Base-by-base conservation (phyloP, 2,888 invertebrate genomes). In the Oxystoma pomonae region DNA sequence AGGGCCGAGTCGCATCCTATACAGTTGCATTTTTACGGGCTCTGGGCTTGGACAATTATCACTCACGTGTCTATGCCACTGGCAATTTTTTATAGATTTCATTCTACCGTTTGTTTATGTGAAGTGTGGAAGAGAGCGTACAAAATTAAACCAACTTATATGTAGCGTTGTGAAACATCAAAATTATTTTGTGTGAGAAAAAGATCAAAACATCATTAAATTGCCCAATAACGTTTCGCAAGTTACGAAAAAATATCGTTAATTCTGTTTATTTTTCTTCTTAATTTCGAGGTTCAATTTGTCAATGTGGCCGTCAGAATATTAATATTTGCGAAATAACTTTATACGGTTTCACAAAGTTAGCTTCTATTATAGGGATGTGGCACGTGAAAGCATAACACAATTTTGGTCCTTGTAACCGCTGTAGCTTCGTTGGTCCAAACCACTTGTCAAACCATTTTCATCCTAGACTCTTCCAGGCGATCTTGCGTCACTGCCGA, bases 61-160 rank as follows among this genome's bases (percentile, higher is more conserved):
- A 92, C 92, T 0, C 93, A 94, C 76, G 89, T 94, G 0, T 91
- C 92, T 0, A 92, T 93, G 88, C 94, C 94, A 0, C 81, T 95
- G 57, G 92, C 92, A 0, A 94, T 94, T 71, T 94, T 94, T 81
- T 95, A 93, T 80, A 83, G 95, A 53, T 95, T 95, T 76, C 94
- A 95, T 79, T 94, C 94, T 1, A 93, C 94, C 0, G 94, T 95
- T 71, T 95, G 95, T 78, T 84, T 96, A 18, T 94, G 94, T 74
- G 94, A 95, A 79, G 91, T 96, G 62, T 96, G 95, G 95, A 95
- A 94, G 77, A 87, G 90, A 67, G 89, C 92, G 58, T 96, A 93
- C 80, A 95, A 94, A 76, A 86, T 87, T 69, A 87, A 88, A 70
- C 79, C 80, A 16, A 72, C 74, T 16, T 75, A 75, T 50, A 75